Base-by-base conservation (phyloP, 2,797 vertebrate species). In the Uromys caudimaculatus region DNA sequence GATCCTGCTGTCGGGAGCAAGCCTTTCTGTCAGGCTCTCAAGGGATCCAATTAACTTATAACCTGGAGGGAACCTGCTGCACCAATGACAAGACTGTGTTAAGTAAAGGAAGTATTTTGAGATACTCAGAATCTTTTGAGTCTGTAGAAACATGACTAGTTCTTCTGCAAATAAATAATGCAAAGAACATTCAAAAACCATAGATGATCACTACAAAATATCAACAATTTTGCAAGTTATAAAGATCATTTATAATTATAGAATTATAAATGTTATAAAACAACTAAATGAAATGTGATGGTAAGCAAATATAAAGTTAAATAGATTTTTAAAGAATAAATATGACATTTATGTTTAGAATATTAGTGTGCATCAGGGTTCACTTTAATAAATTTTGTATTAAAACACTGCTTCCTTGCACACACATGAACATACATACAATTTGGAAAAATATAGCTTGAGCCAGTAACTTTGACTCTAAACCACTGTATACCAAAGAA, bases 311-410 rank as follows among this genome's bases (percentile, higher is more conserved):
- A 94, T 32, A 84, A 96, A 91, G 89, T 32, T 32, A 13, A 79
- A 85, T 23, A 21, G 10, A 91, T 89, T 94, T 95, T 91, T 62
- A 83, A 93, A 91, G 1, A 92, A 81, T 77, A 88, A 89, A 75
- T 89, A 84, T 85, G 24, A 85, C 94, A 76, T 50, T 87, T 75
- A 94, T 75, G 44, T 78, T n/a, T 85, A 81, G 76, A 90, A 58
- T 77, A 64, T 75, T 50, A 67, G 32, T 14, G 17, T 64, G 0
- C 19, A 9, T 86, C 73, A 78, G n/a, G 32, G 60, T 19, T 54
- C 21, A 93, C 19, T 94, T 87, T 54, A 88, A 47, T 47, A 71
- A 4, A 21, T 94, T 41, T 23, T 29, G 2, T 60, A 54, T 75
- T 86, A 71, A 93, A 91, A 78, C 2, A 90, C 82, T 41, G 85